These are phyloP conservation scores for Nomada flava DNA, from an alignment of 2,888 invertebrate genomes.

Conservation along the genomic window DNA sequence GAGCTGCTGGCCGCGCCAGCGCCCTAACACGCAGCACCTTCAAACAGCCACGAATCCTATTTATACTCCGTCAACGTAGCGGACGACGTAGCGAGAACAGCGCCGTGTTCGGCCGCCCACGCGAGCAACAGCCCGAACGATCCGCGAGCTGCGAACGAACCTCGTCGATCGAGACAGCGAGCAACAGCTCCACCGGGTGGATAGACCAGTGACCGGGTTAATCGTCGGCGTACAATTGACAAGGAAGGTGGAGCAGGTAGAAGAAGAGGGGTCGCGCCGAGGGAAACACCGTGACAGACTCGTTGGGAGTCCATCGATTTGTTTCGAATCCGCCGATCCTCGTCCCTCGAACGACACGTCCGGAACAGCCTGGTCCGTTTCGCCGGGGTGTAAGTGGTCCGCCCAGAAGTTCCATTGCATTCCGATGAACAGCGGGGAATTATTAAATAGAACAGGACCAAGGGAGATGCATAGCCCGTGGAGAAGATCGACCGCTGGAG, in stretches of 20 bases:
- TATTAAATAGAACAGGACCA: conserved; percentile 38
- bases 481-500: conserved; percentile 9
- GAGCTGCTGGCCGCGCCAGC: conserved; percentile 57
- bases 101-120: conserved; percentile 63
- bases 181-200: background rate
- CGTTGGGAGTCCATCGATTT: too few relatives aligned
- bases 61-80: conserved; percentile 73
- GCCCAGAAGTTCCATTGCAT: background rate
- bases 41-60: conserved; percentile 69
- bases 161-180: conserved; percentile 12
- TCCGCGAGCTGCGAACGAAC: conserved; percentile 22
- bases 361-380: too few relatives aligned
- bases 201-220: background rate
- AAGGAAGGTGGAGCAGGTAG: background rate
- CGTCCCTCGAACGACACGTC: background rate
- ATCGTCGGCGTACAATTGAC: background rate
- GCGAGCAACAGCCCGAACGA: conserved; percentile 55
- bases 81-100: conserved; percentile 65
- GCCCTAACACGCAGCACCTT: conserved; percentile 55
- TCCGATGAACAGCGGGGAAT: conserved; percentile 30
- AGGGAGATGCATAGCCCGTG: conserved; percentile 1
- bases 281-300: too few relatives aligned
- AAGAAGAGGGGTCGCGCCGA: too few relatives aligned
- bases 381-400: too few relatives aligned
- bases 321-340: background rate